Percentiles rank a stretch among this genome's conserved stretches.
phyloP scores from a whole-genome alignment of 2,113 vertebrate genomes.

The Bufo gargarizans region DNA sequence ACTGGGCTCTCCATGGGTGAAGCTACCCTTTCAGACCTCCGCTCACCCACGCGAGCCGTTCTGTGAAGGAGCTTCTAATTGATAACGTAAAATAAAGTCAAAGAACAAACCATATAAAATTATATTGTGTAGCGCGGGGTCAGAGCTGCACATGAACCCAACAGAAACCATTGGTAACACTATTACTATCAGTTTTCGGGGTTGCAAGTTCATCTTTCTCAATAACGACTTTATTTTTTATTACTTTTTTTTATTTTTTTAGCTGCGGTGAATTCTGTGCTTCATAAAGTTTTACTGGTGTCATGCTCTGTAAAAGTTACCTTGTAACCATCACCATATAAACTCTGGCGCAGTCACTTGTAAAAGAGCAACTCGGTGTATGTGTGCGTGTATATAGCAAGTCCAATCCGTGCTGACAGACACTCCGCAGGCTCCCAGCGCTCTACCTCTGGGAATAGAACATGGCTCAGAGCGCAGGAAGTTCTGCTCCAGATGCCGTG shows the following conservation, averaged over 20 bases:
- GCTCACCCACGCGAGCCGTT: too few relatives aligned
- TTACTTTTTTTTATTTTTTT: not conserved
- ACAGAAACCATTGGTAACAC: not conserved
- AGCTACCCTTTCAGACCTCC: not conserved
- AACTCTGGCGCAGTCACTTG: slow-evolving; percentile 18
- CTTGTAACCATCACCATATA: slow-evolving; percentile 34
- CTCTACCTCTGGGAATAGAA: slow-evolving; percentile 41
- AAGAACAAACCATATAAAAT: not conserved
- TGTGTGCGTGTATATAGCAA: not conserved
- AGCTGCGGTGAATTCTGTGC: slow-evolving; percentile 2
- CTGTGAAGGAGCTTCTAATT: not conserved
- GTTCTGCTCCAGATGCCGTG: slow-evolving; percentile 37
- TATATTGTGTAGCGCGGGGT: not conserved
- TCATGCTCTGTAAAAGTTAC: slow-evolving; percentile 48
- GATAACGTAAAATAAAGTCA: not conserved
- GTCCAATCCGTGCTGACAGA: slow-evolving; percentile 39
- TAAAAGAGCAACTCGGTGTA: slow-evolving; percentile 9
- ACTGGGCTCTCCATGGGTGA: not conserved
- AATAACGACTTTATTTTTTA: slow-evolving; percentile 11
- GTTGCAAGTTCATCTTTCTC: slow-evolving; percentile 13
- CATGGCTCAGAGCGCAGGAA: slow-evolving; percentile 46
- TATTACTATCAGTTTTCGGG: slow-evolving; percentile 8
- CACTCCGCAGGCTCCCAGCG: slow-evolving; percentile 35
- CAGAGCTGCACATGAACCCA: not conserved
- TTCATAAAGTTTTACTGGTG: slow-evolving; percentile 35